Evolutionary conservation across 2,797 vertebrate species (phyloP), one percentile per base, ranked within the genome.

Genomic region (Oreortyx pictus): DNA sequence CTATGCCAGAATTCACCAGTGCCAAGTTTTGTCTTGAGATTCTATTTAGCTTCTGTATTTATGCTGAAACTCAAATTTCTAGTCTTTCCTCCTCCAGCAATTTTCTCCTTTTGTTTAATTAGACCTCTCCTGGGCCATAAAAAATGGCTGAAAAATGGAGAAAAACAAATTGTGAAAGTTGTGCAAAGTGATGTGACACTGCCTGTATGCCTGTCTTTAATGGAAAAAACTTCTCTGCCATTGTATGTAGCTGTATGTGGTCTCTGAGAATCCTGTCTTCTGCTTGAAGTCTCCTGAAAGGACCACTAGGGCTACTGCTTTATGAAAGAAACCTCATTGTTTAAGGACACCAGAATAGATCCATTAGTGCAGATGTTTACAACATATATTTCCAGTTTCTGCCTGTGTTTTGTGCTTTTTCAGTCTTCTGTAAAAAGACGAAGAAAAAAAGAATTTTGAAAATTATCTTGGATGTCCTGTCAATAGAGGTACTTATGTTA

Each of bases 81-180:
- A 62, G 3, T 70, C 15, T 31, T 52, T 39, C 73, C 76, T 82
- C 75, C 44, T 83, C 44, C 43, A 78, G 52, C 47, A 86, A 66
- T 86, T 81, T 94, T 89, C n/a, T 82, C 39, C 35, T 33, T 77
- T 66, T 88, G 10, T 72, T 87, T 83, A 86, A 59, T 94, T 88
- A 92, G 50, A 83, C 66, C 31, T 89, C 76, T 49, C 31, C 39
- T 81, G 44, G 35, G 66, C 88, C 47, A 50, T 16, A 86, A 47
- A 81, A 94, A 93, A 86, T 73, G 31, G 23, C 35, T 89, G 43
- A 78, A 93, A 78, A 94, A 79, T 71, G 14, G n/a, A 61, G 61
- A 46, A 56, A 86, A 87, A 39, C 17, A 90, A 82, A 83, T 60
- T 47, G 14, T 9, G 60, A 59, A 92, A 44, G 39, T 37, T 90